A percentile compares a stretch with the other conserved stretches of the same genome.
These are phyloP conservation scores for Popillia japonica DNA, from an alignment of 1,140 invertebrate species.

Conservation along the genomic window DNA sequence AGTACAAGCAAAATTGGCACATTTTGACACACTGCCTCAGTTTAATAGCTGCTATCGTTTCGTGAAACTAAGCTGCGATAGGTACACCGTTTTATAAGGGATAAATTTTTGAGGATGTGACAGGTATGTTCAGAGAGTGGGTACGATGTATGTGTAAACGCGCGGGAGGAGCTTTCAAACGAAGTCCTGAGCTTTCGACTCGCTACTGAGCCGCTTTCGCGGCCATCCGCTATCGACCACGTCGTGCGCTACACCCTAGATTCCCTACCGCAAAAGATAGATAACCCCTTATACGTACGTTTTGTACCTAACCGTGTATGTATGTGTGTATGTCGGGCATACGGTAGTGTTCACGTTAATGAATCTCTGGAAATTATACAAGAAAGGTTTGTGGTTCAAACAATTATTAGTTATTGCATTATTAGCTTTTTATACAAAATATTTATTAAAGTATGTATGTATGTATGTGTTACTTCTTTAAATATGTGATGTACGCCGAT, in stretches of 20 bases:
- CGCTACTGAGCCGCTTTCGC: slow-evolving; percentile 31
- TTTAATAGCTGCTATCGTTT: not conserved
- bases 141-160: not conserved
- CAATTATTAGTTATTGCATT: no score
- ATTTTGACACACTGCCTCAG: slow-evolving; percentile 4
- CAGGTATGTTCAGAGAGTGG: not conserved
- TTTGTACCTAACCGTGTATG: not conserved
- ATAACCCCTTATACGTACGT: slow-evolving; percentile 31
- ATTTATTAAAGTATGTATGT: no score
- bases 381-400: no score
- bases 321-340: slow-evolving; percentile 9
- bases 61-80: no score
- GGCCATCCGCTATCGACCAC: slow-evolving; percentile 36
- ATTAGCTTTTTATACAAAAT: no score
- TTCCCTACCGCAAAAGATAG: slow-evolving; percentile 35
- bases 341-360: not conserved
- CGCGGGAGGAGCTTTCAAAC: slow-evolving; percentile 34
- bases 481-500: no score
- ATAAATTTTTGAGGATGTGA: not conserved
- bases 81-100: no score
- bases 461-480: no score
- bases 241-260: slow-evolving; percentile 37
- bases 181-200: slow-evolving; percentile 37
- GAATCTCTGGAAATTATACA: no score
- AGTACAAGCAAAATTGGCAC: slow-evolving; percentile 14